Evolutionary conservation across 2,888 invertebrate species (phyloP), one percentile per base, ranked within the genome.

Genomic region (Auanema sp.): DNA sequence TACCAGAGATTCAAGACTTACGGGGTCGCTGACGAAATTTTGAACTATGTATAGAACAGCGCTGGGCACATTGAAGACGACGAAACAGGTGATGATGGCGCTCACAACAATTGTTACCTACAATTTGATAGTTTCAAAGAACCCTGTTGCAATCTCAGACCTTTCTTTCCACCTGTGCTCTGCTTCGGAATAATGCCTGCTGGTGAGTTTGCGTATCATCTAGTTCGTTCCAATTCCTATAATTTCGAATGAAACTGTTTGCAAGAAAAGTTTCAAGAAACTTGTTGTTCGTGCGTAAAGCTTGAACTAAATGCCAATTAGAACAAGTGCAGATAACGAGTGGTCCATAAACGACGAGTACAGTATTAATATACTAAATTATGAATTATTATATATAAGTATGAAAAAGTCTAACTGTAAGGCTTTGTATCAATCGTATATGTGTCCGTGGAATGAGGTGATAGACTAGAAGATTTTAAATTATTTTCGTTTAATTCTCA

Each of bases 21-120:
- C n/a, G 8, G 4, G 33, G 41, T n/a, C 18, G 52, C 24, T 21
- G 52, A 52, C 60, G 44, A 65, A 68, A 24, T 51, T 53, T 24
- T 58, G 53, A 49, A 58, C 56, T n/a, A 53, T 57, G 54, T 68
- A 76, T 44, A 71, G 63, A 11, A 74, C 40, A 11, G 74, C 72
- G 23, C 74, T 72, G 0, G 76, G 76, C 3, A 65, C 61, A 54
- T 76, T 76, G 69, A 71, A 76, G 12, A 74, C 66, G 18, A 76
- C 63, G 66, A 76, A 76, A 2, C 65, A 65, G 52, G 65, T 68
- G 14, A 72, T 58, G 52, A 76, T 75, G n/a, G 71, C 71, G 40
- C 66, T 69, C 21, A 76, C 76, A 68, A 76, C 75, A 33, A 72
- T 57, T 1, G 76, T 76, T 21, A 76, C 71, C 71, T 72, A 54